Percentiles rank a stretch among this genome's conserved stretches.
Evolutionary conservation across 2,797 vertebrate genomes (phyloP).

Genomic region (Propithecus deckenii): DNA sequence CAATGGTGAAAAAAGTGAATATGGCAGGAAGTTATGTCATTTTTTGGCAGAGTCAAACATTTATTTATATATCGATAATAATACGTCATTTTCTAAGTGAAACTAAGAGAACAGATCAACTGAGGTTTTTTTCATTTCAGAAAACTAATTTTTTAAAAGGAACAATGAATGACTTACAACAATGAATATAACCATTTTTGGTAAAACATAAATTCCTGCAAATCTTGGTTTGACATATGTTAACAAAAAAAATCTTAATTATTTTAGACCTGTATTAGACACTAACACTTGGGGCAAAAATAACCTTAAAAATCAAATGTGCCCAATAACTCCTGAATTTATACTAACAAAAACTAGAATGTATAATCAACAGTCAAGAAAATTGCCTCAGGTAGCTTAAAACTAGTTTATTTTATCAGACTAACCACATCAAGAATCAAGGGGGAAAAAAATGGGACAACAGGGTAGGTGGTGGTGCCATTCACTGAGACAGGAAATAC

Average conservation of each 20-base stretch:
- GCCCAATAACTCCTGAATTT: not conserved
- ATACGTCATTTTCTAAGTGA: not conserved
- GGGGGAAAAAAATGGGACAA: not conserved
- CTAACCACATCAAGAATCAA: not conserved
- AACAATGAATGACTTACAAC: not conserved
- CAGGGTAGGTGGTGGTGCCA: not conserved
- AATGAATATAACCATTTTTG: not conserved
- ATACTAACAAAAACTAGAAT: conserved; percentile 43
- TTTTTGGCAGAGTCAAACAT: conserved; percentile 31
- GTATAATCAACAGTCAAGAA: not conserved
- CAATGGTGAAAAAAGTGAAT: not conserved
- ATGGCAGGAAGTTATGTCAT: not conserved
- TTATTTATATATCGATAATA: not conserved
- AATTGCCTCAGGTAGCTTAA: not conserved
- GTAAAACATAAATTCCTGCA: not conserved
- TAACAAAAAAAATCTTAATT: conserved; percentile 51
- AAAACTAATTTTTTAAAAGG: not conserved
- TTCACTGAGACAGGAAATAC: not conserved
- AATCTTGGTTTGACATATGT: not conserved
- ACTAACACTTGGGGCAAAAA: conserved; percentile 31
- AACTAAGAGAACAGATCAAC: not conserved
- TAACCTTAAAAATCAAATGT: conserved; percentile 16
- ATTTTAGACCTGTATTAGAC: not conserved
- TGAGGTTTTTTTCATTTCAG: not conserved
- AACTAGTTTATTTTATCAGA: not conserved